Evolutionary conservation across 2,797 vertebrate genomes (phyloP), one percentile per base, ranked within the genome.

Genomic region (Rhinichthys osculus): DNA sequence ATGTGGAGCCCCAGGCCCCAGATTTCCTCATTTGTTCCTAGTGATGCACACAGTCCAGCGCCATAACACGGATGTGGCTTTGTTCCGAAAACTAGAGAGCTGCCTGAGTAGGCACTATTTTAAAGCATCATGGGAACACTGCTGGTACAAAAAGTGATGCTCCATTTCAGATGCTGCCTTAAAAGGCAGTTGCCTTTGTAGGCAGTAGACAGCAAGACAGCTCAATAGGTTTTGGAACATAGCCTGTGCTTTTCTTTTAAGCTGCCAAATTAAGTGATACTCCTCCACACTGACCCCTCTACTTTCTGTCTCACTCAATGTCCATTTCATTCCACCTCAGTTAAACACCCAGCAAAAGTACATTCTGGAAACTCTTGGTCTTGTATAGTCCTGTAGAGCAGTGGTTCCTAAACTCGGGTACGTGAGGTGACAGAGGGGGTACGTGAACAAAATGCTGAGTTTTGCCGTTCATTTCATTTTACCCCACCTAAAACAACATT

Each of bases 231-330:
- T 69, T 83, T 74, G 54, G 38, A 71, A 57, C 67, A 42, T 23
- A 70, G 67, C 67, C 69, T 82, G 33, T 82, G 67, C 40, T 82
- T 57, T 57, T 52, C 9, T n/a, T 72, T 72, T 27, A 16, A 38
- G 13, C 76, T 78, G 76, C 38, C 76, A 78, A 78, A 78, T 42
- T 78, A 82, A 72, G 80, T 59, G 52, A 82, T 82, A 13, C n/a
- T 72, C n/a, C n/a, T 72, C n/a, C 50, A 50, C 14, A 38, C 40
- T 83, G 57, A 11, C 42, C 50, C 23, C 21, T 23, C 23, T 16
- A 17, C 66, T 67, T 54, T 40, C 70, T 30, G 72, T 78, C 35
- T 81, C 54, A 21, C 62, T 77, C 11, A 30, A 11, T 33, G n/a
- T 70, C 72, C n/a, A 40, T 81, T 77, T 78, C 13, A 44, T 57